Evolutionary conservation across 2,797 vertebrate species (phyloP).

Genomic region (Erithacus rubecula): DNA sequence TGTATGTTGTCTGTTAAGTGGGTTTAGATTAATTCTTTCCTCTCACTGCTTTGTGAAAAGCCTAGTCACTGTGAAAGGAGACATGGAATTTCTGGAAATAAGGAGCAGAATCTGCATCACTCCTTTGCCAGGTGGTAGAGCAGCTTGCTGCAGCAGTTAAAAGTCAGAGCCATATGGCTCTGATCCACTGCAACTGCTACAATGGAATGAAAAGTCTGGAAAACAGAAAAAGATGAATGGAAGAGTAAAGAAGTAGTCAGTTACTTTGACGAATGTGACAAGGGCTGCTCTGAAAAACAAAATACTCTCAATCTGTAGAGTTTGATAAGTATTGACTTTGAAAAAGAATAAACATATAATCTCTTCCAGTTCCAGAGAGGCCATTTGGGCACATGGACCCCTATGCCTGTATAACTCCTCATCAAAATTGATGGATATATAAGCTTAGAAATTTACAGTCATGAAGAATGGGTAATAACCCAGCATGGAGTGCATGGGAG

Average conservation of each 20-base stretch:
- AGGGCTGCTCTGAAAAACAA: constrained; percentile 20
- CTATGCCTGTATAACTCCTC: background rate
- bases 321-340: constrained; percentile 15
- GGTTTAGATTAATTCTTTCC: background rate
- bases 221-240: constrained; percentile 55
- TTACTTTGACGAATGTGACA: constrained; percentile 32
- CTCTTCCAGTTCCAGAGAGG: background rate
- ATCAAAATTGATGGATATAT: background rate
- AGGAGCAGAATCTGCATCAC: constrained; percentile 31
- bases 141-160: constrained; percentile 72
- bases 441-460: background rate
- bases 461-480: background rate
- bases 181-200: constrained; percentile 67
- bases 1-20: background rate
- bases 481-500: background rate
- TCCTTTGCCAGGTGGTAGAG: constrained; percentile 68
- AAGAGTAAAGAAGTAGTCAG: constrained; percentile 22
- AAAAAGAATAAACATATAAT: constrained; percentile 6
- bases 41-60: constrained; percentile 19
- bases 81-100: constrained; percentile 44
- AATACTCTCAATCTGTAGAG: constrained; percentile 25
- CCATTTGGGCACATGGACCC: background rate
- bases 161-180: constrained; percentile 69
- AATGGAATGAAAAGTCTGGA: constrained; percentile 58
- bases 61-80: constrained; percentile 21